Evolutionary conservation across 2,113 vertebrate species (phyloP).

Genomic region (Strix uralensis): DNA sequence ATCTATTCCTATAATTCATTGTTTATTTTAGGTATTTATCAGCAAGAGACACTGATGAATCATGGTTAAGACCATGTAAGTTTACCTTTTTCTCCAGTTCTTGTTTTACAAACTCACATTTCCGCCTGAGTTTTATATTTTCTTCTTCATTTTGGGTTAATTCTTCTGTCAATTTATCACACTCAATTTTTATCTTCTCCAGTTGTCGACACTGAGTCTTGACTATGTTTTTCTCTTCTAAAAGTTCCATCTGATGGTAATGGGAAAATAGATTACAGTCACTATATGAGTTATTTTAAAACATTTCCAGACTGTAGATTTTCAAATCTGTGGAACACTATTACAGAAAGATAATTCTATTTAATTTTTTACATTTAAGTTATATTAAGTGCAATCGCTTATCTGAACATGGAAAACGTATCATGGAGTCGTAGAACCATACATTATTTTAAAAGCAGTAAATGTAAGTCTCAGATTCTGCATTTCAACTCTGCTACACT

Average conservation of each 20-base stretch:
- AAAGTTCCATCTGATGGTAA: slow-evolving; percentile 78
- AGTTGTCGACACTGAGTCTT: slow-evolving; percentile 80
- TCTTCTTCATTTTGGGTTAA: slow-evolving; percentile 79
- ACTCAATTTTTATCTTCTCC: slow-evolving; percentile 89
- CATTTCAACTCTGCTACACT: slow-evolving; percentile 3
- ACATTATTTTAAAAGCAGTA: background rate
- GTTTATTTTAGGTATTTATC: background rate
- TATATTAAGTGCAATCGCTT: background rate
- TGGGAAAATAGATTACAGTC: background rate
- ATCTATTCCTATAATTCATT: background rate
- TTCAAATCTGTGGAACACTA: background rate
- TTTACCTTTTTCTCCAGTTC: slow-evolving; percentile 88
- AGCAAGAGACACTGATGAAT: background rate
- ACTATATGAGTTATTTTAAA: background rate
- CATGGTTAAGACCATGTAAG: background rate
- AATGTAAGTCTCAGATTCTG: background rate
- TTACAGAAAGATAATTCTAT: background rate
- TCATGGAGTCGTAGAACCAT: background rate
- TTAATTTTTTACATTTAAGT: background rate
- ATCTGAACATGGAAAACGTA: background rate
- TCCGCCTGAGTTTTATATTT: slow-evolving; percentile 77
- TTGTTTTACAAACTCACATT: slow-evolving; percentile 82
- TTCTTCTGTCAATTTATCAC: slow-evolving; percentile 84
- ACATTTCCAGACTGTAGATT: background rate
- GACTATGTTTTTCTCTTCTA: slow-evolving; percentile 79